These are phyloP conservation scores for Cheilosia soror DNA, from an alignment of 2,888 invertebrate genomes.

Conservation along the genomic window DNA sequence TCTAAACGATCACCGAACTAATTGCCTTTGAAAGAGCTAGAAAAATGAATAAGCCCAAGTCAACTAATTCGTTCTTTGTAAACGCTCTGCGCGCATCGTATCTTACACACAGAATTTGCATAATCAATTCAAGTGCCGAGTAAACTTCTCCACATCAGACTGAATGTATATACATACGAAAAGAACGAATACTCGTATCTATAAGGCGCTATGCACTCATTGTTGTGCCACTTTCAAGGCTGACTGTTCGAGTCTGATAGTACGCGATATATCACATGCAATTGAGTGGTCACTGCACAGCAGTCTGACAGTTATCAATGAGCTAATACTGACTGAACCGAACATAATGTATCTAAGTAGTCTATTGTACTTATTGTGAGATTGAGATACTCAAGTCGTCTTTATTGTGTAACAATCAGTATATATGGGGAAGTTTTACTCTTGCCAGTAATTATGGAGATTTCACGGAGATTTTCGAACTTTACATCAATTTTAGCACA, in stretches of 20 bases:
- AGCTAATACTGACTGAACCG: neutral
- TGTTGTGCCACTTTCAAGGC: slow-evolving; percentile 46
- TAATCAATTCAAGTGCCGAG: slow-evolving; percentile 59
- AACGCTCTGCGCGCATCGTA: neutral
- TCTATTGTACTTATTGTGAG: neutral
- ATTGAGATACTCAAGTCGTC: neutral
- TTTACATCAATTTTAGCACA: too few relatives aligned
- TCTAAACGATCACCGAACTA: slow-evolving; percentile 36
- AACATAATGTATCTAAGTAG: slow-evolving; percentile 14
- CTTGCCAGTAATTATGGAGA: too few relatives aligned
- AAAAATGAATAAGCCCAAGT: slow-evolving; percentile 46
- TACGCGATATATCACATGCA: slow-evolving; percentile 21
- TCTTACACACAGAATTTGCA: slow-evolving; percentile 35
- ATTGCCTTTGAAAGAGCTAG: slow-evolving; percentile 35
- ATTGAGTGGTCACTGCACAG: slow-evolving; percentile 55
- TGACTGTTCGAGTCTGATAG: slow-evolving; percentile 17
- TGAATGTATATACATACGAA: neutral
- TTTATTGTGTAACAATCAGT: slow-evolving; percentile 30
- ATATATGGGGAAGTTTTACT: too few relatives aligned
- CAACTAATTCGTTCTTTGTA: slow-evolving; percentile 43
- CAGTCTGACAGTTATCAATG: slow-evolving; percentile 47
- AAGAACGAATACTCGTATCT: slow-evolving; percentile 27
- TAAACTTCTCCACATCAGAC: slow-evolving; percentile 19
- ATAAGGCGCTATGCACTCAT: slow-evolving; percentile 53
- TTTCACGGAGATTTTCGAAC: too few relatives aligned